Evolutionary conservation across 2,113 vertebrate genomes (phyloP), one percentile per base, ranked within the genome.

Genomic region (Scytalopus superciliaris): DNA sequence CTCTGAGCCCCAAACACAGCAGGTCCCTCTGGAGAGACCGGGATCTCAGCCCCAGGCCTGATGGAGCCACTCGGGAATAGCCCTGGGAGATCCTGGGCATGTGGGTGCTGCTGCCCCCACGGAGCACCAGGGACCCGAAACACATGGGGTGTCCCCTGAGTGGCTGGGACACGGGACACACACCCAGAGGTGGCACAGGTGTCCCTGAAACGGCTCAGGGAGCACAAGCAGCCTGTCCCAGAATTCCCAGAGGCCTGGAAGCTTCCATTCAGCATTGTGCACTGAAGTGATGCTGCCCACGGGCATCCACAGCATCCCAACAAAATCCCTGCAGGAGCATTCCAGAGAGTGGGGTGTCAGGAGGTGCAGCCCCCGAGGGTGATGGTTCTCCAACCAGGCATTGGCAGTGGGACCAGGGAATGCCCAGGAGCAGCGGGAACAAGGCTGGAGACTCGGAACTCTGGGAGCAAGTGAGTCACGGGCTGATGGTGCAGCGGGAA

Each of bases 21-120:
- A 53, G 52, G 30, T 47, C 21, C 22, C 22, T 47, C 47, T 47
- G 47, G 47, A 45, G 19, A 21, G 19, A 9, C 45, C 19, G 16
- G 19, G 19, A 9, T 47, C 47, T 47, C 47, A 47, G 47, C 47
- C 47, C 47, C 47, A 24, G 27, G 28, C 27, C 27, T 23, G 59
- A 39, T 1, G 59, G 50, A 75, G 19, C 15, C 2, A 1, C 47
- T 7, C 0, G 4, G 53, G 53, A 60, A 19, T 1, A 3, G 45
- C 37, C 8, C 33, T 2, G 4, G n/a, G 39, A 0, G 10, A 30
- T 14, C 52, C 60, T 19, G 33, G 47, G 25, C 8, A 52, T 4
- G 7, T 0, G 5, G 55, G 14, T 27, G 35, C 44, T n/a, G n/a
- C 30, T n/a, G 23, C 27, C 14, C n/a, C 33, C 56, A 66, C 0